These are phyloP conservation scores for Conus betulinus DNA, from an alignment of 1,140 invertebrate species.

Conservation along the genomic window DNA sequence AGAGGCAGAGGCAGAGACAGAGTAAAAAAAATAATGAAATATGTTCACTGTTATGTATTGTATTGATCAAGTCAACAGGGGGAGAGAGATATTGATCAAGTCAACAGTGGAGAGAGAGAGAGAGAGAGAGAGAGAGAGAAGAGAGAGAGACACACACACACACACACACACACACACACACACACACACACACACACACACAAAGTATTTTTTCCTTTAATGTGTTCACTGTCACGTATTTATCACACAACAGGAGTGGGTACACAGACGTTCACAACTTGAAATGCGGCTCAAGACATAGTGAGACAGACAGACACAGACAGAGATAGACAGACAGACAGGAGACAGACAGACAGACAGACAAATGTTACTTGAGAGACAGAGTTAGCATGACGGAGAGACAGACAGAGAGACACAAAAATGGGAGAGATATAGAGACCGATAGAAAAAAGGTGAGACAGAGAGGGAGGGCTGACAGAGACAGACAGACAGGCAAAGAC, in stretches of 20 bases:
- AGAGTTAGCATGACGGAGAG: not conserved
- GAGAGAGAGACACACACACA: not conserved
- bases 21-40: no score
- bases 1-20: no score
- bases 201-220: no score
- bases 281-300: not conserved
- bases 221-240: no score
- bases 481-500: not conserved
- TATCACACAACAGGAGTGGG: no score
- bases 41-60: no score
- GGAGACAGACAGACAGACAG: not conserved
- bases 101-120: not conserved
- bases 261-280: not conserved
- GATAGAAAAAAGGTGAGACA: not conserved
- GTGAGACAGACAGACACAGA: no score
- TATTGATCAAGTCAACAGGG: no score
- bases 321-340: no score
- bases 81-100: not conserved
- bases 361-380: not conserved
- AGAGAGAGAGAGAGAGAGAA: not conserved
- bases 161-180: not conserved
- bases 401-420: not conserved
- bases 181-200: not conserved
- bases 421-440: not conserved
- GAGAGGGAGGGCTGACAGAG: no score